Base-by-base conservation (phyloP, 2,797 vertebrate species). In the Champsocephalus gunnari region DNA sequence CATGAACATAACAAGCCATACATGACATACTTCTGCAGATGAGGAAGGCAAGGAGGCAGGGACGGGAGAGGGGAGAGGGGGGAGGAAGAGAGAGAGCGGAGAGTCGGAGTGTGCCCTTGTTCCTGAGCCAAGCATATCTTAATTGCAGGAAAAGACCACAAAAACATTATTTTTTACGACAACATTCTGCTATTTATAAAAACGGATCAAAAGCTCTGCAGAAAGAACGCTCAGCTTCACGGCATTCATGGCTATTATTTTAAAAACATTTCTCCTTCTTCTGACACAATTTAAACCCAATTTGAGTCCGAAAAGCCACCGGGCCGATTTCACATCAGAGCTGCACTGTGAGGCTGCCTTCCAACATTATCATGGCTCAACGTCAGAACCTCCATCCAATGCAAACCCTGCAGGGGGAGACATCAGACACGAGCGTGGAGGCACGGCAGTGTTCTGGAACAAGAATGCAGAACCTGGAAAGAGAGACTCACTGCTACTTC, bases 101-200 rank as follows among this genome's bases (percentile, higher is more conserved):
- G 81, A 75, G 84, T 79, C 75, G 84, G 89, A 75, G 73, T 61
- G 74, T 73, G 75, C 75, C 90, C 94, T 94, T 94, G 92, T 93
- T 94, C 91, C 82, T 49, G 32, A 56, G 91, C 92, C 92, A 94
- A 84, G 61, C 80, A 60, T 90, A 84, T 92, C 94, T 93, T 94
- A 93, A 93, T 92, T 91, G 90, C 85, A 91, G 87, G 86, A 89
- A 91, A 90, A 87, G 79, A 92, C 90, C 91, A 86, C 89, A 92
- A 88, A 89, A 94, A 93, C 85, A 89, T 90, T 88, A 92, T 89
- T 88, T 92, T 94, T 94, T 92, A 93, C 34, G 89, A 93, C 88
- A 85, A 89, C 92, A 91, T 93, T 90, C 89, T 89, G 88, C 91
- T 91, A 90, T 92, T 93, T 92, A 92, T 92, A 92, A 93, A 93